A percentile compares a stretch with the other conserved stretches of the same genome.
phyloP scores from a whole-genome alignment of 2,113 vertebrate species.

The Anarhynchus alexandrinus region DNA sequence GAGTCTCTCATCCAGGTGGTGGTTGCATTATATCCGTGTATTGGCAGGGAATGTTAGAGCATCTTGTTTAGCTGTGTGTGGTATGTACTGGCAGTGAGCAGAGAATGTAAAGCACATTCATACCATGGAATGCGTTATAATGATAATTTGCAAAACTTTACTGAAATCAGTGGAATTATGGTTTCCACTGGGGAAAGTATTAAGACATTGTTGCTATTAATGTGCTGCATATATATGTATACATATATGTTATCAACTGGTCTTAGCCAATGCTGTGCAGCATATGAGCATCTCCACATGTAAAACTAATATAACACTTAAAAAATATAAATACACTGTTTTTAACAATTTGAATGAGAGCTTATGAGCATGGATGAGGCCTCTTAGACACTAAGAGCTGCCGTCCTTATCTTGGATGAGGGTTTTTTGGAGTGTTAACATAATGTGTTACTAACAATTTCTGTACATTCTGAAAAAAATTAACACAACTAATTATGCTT shows the following conservation, averaged over 20 bases:
- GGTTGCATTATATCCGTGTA: not conserved
- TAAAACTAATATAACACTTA: not conserved
- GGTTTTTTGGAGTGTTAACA: not conserved
- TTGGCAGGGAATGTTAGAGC: not conserved
- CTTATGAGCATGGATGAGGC: not conserved
- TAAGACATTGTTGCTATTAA: not conserved
- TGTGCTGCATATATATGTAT: not conserved
- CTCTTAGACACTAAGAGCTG: not conserved
- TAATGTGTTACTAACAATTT: not conserved
- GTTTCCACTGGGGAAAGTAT: not conserved
- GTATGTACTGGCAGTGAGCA: not conserved
- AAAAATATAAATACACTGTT: not conserved
- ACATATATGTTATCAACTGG: not conserved
- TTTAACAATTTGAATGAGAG: not conserved
- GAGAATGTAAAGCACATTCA: not conserved
- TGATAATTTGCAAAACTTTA: not conserved
- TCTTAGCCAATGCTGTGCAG: not conserved
- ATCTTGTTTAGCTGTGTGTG: slow-evolving; percentile 21
- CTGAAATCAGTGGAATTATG: not conserved
- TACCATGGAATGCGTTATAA: not conserved
- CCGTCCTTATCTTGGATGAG: not conserved
- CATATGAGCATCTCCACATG: not conserved
- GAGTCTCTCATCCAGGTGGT: not conserved
- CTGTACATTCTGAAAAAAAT: not conserved
- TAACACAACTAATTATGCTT: not conserved